Base-by-base conservation (phyloP, 2,113 vertebrate genomes). In the Onychostruthus taczanowskii region DNA sequence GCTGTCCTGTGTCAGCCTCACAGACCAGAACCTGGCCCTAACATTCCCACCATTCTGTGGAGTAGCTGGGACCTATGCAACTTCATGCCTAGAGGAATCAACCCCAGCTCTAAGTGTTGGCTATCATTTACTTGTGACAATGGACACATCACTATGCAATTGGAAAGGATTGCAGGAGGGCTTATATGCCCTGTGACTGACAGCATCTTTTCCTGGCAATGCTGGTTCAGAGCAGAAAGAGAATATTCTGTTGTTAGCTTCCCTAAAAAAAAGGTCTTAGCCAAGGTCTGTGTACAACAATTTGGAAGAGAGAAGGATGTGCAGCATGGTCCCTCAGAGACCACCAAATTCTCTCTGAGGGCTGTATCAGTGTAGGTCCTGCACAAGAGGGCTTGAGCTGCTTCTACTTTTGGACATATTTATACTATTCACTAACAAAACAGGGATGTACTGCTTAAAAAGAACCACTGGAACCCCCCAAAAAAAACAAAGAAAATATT, bases 21-120 rank as follows among this genome's bases (percentile, higher is more conserved):
- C 26, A 39, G 72, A 73, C 5, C 24, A 31, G 7, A 4, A 16
- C 0, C 0, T 7, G 5, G 13, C n/a, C 28, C 6, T 44, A 35
- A 27, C 46, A 27, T 7, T 88, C 28, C 23, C 49, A 37, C 14
- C 21, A 16, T 26, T 53, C 46, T 28, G 20, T 59, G 46, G 28
- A 44, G 20, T 12, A 78, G 16, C 20, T 76, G 30, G 5, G 39
- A 73, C 50, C 43, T 78, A 59, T 53, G 55, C 27, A 79, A 47
- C 44, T 67, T 63, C 61, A 37, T 49, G 16, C 18, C 33, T 26
- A 16, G 68, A 19, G 46, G 73, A 69, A 80, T 47, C 23, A 44
- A 23, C 8, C 22, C 33, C 46, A 55, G 21, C 2, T 2, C 47
- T 43, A n/a, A 47, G 30, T 63, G 47, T 41, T 41, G 41, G 35